Evolutionary conservation across 2,888 invertebrate species (phyloP).

Genomic region (Phortica magna): DNA sequence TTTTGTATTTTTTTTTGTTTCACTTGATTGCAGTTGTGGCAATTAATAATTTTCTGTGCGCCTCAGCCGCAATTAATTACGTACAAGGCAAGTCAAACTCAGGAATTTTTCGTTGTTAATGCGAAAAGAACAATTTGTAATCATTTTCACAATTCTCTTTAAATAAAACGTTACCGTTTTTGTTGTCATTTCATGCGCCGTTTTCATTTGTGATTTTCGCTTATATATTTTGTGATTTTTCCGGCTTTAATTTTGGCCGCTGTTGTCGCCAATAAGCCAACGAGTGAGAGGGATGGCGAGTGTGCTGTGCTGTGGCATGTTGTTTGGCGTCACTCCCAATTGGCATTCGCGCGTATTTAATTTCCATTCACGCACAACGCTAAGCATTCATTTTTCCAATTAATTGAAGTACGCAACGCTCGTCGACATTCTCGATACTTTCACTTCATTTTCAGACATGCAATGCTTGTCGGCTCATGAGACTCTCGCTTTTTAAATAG

Average conservation of each 20-base stretch:
- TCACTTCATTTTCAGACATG: slow-evolving; percentile 56
- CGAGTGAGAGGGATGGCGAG: background rate
- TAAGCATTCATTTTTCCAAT: slow-evolving; percentile 70
- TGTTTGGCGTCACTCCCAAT: background rate
- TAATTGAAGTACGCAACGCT: slow-evolving; percentile 66
- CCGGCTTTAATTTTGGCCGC: slow-evolving; percentile 13
- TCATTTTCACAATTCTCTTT: slow-evolving; percentile 1
- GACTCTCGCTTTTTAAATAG: slow-evolving; percentile 24
- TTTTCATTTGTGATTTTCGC: background rate
- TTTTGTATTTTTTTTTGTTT: slow-evolving; percentile 41
- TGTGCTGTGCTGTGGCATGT: background rate
- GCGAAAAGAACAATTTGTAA: slow-evolving; percentile 28
- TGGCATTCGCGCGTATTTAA: slow-evolving; percentile 25
- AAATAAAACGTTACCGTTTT: background rate
- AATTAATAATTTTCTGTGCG: slow-evolving; percentile 74
- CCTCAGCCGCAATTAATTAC: slow-evolving; percentile 77
- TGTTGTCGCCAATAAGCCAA: background rate
- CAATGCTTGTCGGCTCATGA: slow-evolving; percentile 7
- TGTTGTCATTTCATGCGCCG: slow-evolving; percentile 2
- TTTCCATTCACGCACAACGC: slow-evolving; percentile 29
- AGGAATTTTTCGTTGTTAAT: slow-evolving; percentile 42
- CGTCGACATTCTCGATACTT: slow-evolving; percentile 58
- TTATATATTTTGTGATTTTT: background rate
- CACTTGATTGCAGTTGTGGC: slow-evolving; percentile 66
- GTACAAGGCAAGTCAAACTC: slow-evolving; percentile 60